A percentile compares a stretch with the other conserved stretches of the same genome.
Conservation (phyloP, 2,888 invertebrate genomes). For the Drosophila ezoana region DNA sequence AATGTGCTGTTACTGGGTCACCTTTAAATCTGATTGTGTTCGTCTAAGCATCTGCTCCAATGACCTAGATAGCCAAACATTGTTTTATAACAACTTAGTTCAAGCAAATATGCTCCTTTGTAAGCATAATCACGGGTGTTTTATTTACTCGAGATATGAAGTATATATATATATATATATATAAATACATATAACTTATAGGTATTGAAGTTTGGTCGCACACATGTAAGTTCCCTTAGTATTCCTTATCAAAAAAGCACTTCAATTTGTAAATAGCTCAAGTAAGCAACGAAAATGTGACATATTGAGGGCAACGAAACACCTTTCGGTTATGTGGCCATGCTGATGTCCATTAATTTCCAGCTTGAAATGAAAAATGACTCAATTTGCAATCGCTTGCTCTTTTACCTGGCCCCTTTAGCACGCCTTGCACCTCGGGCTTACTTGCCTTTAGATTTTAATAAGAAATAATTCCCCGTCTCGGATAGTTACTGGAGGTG, state of each 20-base stretch:
- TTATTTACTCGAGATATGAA: not conserved
- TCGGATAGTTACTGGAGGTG: slow-evolving; percentile 57
- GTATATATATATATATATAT: not conserved
- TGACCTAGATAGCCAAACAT: slow-evolving; percentile 13
- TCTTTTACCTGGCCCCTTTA: slow-evolving; percentile 24
- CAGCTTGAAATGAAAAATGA: slow-evolving; percentile 71
- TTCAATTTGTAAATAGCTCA: slow-evolving; percentile 39
- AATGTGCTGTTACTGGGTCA: not conserved
- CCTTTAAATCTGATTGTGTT: not conserved
- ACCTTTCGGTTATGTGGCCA: slow-evolving; percentile 25
- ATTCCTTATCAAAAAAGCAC: slow-evolving; percentile 4
- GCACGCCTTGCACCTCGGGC: not conserved
- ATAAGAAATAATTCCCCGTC: slow-evolving; percentile 67
- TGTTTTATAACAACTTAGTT: slow-evolving; percentile 1
- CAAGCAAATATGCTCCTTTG: slow-evolving; percentile 10
- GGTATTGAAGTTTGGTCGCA: not conserved
- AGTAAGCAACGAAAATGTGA: slow-evolving; percentile 55
- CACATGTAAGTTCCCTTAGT: not conserved
- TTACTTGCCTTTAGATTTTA: slow-evolving; percentile 54
- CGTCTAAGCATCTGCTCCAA: slow-evolving; percentile 13
- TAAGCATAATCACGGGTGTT: not conserved
- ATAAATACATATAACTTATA: not conserved
- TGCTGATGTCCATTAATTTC: slow-evolving; percentile 54
- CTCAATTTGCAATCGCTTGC: slow-evolving; percentile 67
- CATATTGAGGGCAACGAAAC: slow-evolving; percentile 64